Base-by-base conservation (phyloP, 2,113 vertebrate genomes). In the Mus spicilegus region DNA sequence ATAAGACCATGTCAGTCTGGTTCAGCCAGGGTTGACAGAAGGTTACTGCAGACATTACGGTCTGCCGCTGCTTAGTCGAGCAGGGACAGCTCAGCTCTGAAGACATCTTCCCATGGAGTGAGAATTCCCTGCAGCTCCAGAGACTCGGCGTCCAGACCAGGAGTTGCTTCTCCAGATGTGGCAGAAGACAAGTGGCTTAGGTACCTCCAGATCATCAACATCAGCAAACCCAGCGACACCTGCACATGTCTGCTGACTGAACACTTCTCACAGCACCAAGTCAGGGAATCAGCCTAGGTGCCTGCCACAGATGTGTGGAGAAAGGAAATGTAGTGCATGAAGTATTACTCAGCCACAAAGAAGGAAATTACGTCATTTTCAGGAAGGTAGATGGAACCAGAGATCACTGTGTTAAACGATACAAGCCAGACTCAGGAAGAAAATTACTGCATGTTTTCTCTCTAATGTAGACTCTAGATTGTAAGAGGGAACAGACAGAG, bases 41-140 rank as follows among this genome's bases (percentile, higher is more conserved):
- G 67, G 33, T n/a, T 12, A 24, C 19, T 2, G 1, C 2, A 36
- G 46, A 58, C 63, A 1, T 0, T 0, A 54, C 0, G 9, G 77
- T 80, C 46, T 39, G 13, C 42, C 17, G 65, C 33, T 33, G 56
- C 91, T 80, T 20, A 26, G 3, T 16, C 6, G 14, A 49, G 56
- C 58, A 36, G 17, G 0, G 19, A 42, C 20, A 42, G 22, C 0
- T 9, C 93, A 0, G 91, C 49, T 91, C 77, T 58, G 33, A 61
- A 56, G 88, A 96, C 78, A 85, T 56, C 17, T 77, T 69, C 89
- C 76, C 86, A 81, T 65, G 92, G 77, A 28, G 93, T 6, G 91
- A 90, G 88, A 81, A 78, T 30, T 91, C 93, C 85, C 90, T 90
- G 92, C 90, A 65, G 77, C 86, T 80, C 89, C 54, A 51, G 63